Evolutionary conservation across 2,797 vertebrate genomes (phyloP).

Genomic region (Vespertilio murinus): DNA sequence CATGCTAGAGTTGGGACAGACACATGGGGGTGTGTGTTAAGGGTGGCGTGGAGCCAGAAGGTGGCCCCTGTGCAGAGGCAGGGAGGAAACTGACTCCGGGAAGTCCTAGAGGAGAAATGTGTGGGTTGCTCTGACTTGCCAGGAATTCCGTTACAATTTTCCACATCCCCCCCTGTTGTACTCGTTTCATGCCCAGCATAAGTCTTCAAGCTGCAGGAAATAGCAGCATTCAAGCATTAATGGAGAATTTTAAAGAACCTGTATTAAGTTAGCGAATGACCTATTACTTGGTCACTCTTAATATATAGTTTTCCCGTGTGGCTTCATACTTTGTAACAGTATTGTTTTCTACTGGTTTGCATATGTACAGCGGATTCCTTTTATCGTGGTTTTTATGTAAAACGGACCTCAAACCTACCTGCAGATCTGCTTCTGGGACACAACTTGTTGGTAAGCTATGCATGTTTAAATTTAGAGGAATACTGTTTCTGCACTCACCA

Average conservation of each 20-base stretch:
- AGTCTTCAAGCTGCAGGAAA: neutral
- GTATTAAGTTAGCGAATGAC: neutral
- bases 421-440: slow-evolving; percentile 53
- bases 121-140: slow-evolving; percentile 45
- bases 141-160: slow-evolving; percentile 45
- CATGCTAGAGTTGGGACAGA: neutral
- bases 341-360: slow-evolving; percentile 19
- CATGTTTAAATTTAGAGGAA: slow-evolving; percentile 52
- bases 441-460: slow-evolving; percentile 48
- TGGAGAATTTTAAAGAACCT: neutral
- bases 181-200: neutral
- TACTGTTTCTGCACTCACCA: neutral
- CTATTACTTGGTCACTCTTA: neutral
- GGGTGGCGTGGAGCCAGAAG: neutral
- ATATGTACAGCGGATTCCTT: neutral
- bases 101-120: neutral
- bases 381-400: slow-evolving; percentile 26
- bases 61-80: neutral
- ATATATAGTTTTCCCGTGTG: neutral
- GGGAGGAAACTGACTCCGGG: neutral
- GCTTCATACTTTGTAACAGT: neutral
- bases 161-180: neutral
- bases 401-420: slow-evolving; percentile 20
- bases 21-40: neutral
- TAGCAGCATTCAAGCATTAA: neutral